phyloP scores from a whole-genome alignment of 2,113 vertebrate species.

The Hydrochoerus hydrochaeris region DNA sequence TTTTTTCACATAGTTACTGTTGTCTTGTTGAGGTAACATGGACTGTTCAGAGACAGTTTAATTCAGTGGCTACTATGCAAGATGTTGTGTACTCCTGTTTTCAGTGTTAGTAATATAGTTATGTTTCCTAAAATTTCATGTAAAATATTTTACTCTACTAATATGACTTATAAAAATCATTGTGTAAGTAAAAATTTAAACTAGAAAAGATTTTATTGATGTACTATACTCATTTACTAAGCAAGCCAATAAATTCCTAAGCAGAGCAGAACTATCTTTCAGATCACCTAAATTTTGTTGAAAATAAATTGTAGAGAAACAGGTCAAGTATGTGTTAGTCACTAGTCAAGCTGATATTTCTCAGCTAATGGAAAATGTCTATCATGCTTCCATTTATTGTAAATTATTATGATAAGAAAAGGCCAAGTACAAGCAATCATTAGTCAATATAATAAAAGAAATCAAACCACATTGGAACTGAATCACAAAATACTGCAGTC shows the following conservation, averaged over 20 bases:
- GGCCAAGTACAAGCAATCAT: conserved; percentile 79
- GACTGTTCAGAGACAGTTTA: neutral
- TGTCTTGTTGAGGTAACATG: neutral
- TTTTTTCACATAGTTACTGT: neutral
- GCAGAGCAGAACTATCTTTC: neutral
- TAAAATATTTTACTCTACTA: neutral
- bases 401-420: conserved; percentile 80
- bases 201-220: neutral
- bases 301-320: conserved; percentile 54
- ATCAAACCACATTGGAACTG: conserved; percentile 67
- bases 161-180: conserved; percentile 13
- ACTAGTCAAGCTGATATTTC: conserved; percentile 66
- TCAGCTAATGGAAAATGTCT: conserved; percentile 61
- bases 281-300: conserved; percentile 60
- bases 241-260: conserved; percentile 54
- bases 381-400: conserved; percentile 74
- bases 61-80: neutral
- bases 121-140: neutral
- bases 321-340: conserved; percentile 59
- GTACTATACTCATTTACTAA: neutral
- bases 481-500: conserved; percentile 77
- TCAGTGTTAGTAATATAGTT: conserved; percentile 10
- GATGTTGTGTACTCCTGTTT: neutral
- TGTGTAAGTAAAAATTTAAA: conserved; percentile 5
- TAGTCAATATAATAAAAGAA: conserved; percentile 81